Evolutionary conservation across 2,888 invertebrate species (phyloP), one percentile per base, ranked within the genome.

Genomic region (Scrobipalpa atriplicella): DNA sequence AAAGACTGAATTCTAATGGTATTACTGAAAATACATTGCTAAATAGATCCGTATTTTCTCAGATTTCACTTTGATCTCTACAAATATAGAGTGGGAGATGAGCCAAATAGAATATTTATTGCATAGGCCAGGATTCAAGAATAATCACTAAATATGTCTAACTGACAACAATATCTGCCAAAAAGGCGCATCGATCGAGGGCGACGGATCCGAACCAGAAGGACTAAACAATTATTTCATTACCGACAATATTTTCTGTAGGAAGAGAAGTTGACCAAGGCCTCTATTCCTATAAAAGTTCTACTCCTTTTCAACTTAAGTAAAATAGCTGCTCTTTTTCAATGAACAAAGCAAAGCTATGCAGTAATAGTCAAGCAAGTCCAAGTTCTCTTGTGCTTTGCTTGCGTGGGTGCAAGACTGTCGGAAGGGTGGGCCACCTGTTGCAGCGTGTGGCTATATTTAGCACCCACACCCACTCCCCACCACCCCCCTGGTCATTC

Each of bases 341-440:
- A 8, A 29, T 54, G 16, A 13, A 60, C 60, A 56, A 21, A 56
- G 54, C 19, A 19, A 18, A 10, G 13, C n/a, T 56, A 58, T 60
- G 38, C 60, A 16, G 60, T 60, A 6, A 10, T 10, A 11, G 58
- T 0, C n/a, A 6, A n/a, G n/a, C 16, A n/a, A 39, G 18, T 11
- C 16, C 66, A 58, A 67, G 62, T 62, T 43, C 64, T 62, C 64
- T 47, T 43, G 43, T 64, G 63, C n/a, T n/a, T n/a, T 29, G 29
- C 65, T 52, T 58, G 73, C 74, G 75, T 76, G 74, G 76, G 77
- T 82, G 83, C 79, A 81, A 5, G 29, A 29, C 29, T 29, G 29
- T 29, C 29, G 78, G 79, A 78, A 79, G 83, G 83, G 81, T 81
- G 79, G 80, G 81, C 89, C 91, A 92, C 91, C 91, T 92, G 91